Conservation (phyloP, 2,888 invertebrate species). For the Herminia tarsipennalis region DNA sequence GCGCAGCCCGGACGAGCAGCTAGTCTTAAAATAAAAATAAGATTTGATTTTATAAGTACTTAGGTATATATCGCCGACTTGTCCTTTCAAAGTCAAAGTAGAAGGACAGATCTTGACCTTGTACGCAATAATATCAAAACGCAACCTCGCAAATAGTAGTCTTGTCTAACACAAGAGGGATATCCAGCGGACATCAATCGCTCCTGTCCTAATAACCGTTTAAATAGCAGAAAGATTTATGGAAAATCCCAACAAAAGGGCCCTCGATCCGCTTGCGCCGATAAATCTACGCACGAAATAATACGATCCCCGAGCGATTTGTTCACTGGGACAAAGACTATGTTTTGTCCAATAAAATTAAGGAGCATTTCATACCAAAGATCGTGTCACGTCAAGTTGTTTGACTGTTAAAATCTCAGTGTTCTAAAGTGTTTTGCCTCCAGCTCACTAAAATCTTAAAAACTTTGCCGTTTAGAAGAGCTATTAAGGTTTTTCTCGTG, state of each 20-base stretch:
- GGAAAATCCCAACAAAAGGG: constrained; percentile 80
- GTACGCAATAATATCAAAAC: constrained; percentile 13
- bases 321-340: constrained; percentile 76
- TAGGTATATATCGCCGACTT: too few relatives aligned
- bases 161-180: constrained; percentile 54
- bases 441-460: constrained; percentile 18
- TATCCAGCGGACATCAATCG: constrained; percentile 72
- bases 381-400: constrained; percentile 42
- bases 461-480: constrained; percentile 13
- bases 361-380: constrained; percentile 50
- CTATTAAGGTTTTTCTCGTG: constrained; percentile 12
- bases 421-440: constrained; percentile 17
- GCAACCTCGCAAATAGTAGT: constrained; percentile 46
- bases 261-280: constrained; percentile 71
- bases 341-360: constrained; percentile 78
- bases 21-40: too few relatives aligned
- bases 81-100: too few relatives aligned
- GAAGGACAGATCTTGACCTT: too few relatives aligned
- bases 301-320: constrained; percentile 79
- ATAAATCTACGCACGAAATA: constrained; percentile 83
- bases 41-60: too few relatives aligned
- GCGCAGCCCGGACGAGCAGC: too few relatives aligned
- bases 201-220: constrained; percentile 80
- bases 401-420: constrained; percentile 34
- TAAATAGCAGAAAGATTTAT: constrained; percentile 82